phyloP scores from a whole-genome alignment of 2,888 invertebrate genomes.

The Drosophila flavopinicola region DNA sequence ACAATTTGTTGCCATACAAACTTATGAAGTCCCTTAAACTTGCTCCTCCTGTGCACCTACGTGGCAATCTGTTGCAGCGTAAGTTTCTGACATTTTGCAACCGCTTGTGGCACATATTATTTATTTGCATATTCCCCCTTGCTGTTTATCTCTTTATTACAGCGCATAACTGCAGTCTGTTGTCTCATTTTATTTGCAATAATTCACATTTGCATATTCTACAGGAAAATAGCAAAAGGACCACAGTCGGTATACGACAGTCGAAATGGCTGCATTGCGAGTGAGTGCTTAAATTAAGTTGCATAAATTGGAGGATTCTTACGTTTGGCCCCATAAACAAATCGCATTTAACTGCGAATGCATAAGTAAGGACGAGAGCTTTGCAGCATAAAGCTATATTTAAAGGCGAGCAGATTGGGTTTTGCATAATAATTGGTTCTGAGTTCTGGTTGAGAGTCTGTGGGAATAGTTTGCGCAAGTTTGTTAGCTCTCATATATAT shows the following conservation, averaged over 20 bases:
- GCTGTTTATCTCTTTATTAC: slow-evolving; percentile 49
- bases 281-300: slow-evolving; percentile 36
- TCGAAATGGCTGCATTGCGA: slow-evolving; percentile 7
- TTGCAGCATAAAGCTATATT: slow-evolving; percentile 21
- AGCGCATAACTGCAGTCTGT: slow-evolving; percentile 47
- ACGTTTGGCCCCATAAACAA: slow-evolving; percentile 35
- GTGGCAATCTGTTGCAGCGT: slow-evolving; percentile 3
- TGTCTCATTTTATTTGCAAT: slow-evolving; percentile 58
- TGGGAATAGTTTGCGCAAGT: background rate
- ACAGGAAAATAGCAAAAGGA: slow-evolving; percentile 13
- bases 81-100: slow-evolving; percentile 23
- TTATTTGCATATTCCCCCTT: slow-evolving; percentile 30
- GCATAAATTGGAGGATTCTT: slow-evolving; percentile 43
- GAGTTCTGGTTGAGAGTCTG: background rate
- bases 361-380: slow-evolving; percentile 33
- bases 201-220: slow-evolving; percentile 57
- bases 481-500: background rate
- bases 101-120: slow-evolving; percentile 44
- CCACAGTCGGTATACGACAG: slow-evolving; percentile 9
- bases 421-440: slow-evolving; percentile 57
- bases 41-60: slow-evolving; percentile 13
- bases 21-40: slow-evolving; percentile 16
- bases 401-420: slow-evolving; percentile 10
- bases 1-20: slow-evolving; percentile 8
- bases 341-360: slow-evolving; percentile 41